A percentile compares a stretch with the other conserved stretches of the same genome.
Evolutionary conservation across 2,888 invertebrate species (phyloP).

Genomic region (Troides helena): DNA sequence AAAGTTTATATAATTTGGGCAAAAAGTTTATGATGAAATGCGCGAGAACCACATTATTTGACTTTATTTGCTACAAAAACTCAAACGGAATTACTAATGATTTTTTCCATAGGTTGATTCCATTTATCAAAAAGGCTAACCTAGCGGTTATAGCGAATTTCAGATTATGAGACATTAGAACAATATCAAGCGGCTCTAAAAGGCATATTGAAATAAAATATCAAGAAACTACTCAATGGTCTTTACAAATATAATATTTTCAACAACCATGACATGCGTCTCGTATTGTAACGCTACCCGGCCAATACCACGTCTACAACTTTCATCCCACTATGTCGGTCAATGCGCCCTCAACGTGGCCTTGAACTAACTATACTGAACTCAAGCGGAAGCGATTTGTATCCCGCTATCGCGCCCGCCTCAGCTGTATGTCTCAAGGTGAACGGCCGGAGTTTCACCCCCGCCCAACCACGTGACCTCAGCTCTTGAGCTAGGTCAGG

Average conservation of each 20-base stretch:
- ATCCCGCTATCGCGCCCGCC: constrained; percentile 46
- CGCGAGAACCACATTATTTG: neutral
- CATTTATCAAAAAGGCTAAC: neutral
- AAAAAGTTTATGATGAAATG: neutral
- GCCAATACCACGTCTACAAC: constrained; percentile 1
- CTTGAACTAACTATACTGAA: constrained; percentile 19
- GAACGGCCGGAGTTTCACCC: constrained; percentile 70
- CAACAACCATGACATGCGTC: neutral
- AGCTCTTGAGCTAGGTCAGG: constrained; percentile 76
- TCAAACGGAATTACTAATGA: neutral
- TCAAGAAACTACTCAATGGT: neutral
- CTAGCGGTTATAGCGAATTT: too few relatives aligned
- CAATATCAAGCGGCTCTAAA: too few relatives aligned
- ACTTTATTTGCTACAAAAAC: neutral
- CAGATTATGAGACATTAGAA: too few relatives aligned
- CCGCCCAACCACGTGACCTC: constrained; percentile 74
- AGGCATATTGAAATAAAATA: neutral
- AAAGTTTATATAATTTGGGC: neutral
- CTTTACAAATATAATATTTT: neutral
- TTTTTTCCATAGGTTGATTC: neutral
- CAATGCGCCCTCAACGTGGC: constrained; percentile 14
- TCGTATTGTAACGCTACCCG: neutral
- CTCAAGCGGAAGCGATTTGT: constrained; percentile 18
- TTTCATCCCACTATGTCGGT: constrained; percentile 15
- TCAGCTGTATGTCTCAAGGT: constrained; percentile 69